These are phyloP conservation scores for Spheniscus humboldti DNA, from an alignment of 2,797 vertebrate species.

Conservation along the genomic window DNA sequence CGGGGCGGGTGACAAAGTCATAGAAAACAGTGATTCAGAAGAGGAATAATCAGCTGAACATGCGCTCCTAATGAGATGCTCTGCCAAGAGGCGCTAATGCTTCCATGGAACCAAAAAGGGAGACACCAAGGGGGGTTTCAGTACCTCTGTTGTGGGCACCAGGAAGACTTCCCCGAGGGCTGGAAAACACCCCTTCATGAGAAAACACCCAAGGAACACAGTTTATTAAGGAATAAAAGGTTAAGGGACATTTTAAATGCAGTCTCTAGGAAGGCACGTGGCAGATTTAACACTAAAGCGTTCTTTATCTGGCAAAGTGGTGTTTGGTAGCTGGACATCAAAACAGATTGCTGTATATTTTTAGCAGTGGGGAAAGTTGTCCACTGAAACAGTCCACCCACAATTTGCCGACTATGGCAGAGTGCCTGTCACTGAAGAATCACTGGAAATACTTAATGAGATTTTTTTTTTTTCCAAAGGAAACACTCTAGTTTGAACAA, in stretches of 20 bases:
- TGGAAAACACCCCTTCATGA: neutral
- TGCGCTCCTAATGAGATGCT: conserved; percentile 24
- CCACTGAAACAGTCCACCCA: neutral
- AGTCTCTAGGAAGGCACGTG: neutral
- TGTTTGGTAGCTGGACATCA: neutral
- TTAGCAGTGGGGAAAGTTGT: neutral
- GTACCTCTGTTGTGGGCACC: neutral
- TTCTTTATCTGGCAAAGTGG: neutral
- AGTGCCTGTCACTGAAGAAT: neutral
- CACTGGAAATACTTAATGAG: neutral
- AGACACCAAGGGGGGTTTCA: neutral
- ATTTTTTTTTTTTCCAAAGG: neutral
- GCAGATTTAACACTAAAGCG: neutral
- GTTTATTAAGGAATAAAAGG: neutral
- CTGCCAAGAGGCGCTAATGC: neutral
- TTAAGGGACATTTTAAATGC: neutral
- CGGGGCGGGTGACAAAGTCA: neutral
- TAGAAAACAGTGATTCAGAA: neutral
- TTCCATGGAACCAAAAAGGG: neutral
- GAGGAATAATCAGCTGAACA: conserved; percentile 23
- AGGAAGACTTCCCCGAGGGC: neutral
- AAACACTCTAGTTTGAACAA: neutral
- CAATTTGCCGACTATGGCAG: fast-evolving
- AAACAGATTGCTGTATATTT: neutral
- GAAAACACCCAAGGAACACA: neutral